These are phyloP conservation scores for Melanostoma mellinum DNA, from an alignment of 2,888 invertebrate genomes.

Conservation along the genomic window DNA sequence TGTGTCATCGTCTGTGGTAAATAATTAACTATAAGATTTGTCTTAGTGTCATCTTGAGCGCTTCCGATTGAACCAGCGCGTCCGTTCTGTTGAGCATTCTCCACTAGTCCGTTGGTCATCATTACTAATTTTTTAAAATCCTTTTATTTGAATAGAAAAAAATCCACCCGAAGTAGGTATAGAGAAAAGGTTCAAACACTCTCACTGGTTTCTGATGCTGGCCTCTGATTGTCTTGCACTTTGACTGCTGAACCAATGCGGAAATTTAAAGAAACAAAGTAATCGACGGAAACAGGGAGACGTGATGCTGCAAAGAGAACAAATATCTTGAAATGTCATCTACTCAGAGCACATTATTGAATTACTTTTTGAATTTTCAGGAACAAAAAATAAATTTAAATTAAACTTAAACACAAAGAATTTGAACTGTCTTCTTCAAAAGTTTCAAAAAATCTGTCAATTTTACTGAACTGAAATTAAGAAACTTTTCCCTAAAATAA, in stretches of 20 bases:
- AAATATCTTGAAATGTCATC: background rate
- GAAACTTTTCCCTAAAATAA: slow-evolving; percentile 9
- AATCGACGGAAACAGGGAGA: slow-evolving; percentile 51
- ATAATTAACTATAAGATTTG: slow-evolving; percentile 95
- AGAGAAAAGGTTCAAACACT: slow-evolving; percentile 35
- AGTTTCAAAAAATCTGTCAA: slow-evolving; percentile 37
- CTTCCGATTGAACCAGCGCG: slow-evolving; percentile 76
- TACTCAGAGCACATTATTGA: slow-evolving; percentile 1
- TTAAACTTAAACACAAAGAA: slow-evolving; percentile 46
- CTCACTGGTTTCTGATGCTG: slow-evolving; percentile 12
- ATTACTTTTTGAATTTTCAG: slow-evolving; percentile 10
- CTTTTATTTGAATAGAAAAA: slow-evolving; percentile 1
- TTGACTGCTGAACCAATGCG: slow-evolving; percentile 58
- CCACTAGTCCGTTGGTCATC: slow-evolving; percentile 76
- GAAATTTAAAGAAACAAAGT: slow-evolving; percentile 50
- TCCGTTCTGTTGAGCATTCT: slow-evolving; percentile 76
- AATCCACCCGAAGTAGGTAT: slow-evolving; percentile 5
- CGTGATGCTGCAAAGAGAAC: slow-evolving; percentile 48
- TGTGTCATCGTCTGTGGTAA: slow-evolving; percentile 96
- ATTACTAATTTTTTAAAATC: slow-evolving; percentile 63
- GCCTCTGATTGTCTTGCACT: slow-evolving; percentile 61
- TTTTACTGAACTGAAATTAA: slow-evolving; percentile 40
- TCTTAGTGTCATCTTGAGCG: slow-evolving; percentile 82
- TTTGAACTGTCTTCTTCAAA: slow-evolving; percentile 48
- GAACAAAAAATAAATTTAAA: slow-evolving; percentile 30